Percentiles rank a stretch among this genome's conserved stretches.
Conservation (phyloP, 1,140 invertebrate genomes). For the Penaeus japonicus region DNA sequence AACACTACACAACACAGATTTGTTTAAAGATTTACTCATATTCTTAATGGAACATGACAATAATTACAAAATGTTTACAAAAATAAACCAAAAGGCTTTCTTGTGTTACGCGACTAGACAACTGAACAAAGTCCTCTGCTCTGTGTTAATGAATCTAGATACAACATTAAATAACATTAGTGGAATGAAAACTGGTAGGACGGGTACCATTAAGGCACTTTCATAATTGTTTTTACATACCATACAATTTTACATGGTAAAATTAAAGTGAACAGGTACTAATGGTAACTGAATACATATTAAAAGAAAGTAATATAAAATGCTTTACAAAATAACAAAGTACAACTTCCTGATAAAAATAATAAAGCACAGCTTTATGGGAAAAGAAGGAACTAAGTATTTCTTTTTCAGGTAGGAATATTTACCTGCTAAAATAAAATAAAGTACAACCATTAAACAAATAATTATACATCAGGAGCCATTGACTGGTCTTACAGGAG, state of each 20-base stretch:
- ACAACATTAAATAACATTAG: slow-evolving; percentile 45
- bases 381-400: slow-evolving; percentile 24
- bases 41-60: slow-evolving; percentile 46
- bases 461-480: background rate
- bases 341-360: slow-evolving; percentile 16
- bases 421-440: slow-evolving; percentile 20
- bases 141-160: slow-evolving; percentile 15
- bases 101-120: slow-evolving; percentile 48
- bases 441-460: slow-evolving; percentile 30
- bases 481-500: no score
- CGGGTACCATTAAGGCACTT: slow-evolving; percentile 53
- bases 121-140: slow-evolving; percentile 43
- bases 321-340: slow-evolving; percentile 17
- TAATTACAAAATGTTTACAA: slow-evolving; percentile 53
- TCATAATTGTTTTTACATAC: slow-evolving; percentile 34
- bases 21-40: background rate
- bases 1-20: no score
- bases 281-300: slow-evolving; percentile 31
- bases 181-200: slow-evolving; percentile 50
- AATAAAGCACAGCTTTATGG: slow-evolving; percentile 41
- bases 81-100: slow-evolving; percentile 52
- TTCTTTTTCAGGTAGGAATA: slow-evolving; percentile 16
- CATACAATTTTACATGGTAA: slow-evolving; percentile 6
- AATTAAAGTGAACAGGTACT: slow-evolving; percentile 24
- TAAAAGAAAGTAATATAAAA: slow-evolving; percentile 20